Percentiles rank a stretch among this genome's conserved stretches.
Evolutionary conservation across 2,797 vertebrate genomes (phyloP).

Genomic region (Rhyacichthys aspro): DNA sequence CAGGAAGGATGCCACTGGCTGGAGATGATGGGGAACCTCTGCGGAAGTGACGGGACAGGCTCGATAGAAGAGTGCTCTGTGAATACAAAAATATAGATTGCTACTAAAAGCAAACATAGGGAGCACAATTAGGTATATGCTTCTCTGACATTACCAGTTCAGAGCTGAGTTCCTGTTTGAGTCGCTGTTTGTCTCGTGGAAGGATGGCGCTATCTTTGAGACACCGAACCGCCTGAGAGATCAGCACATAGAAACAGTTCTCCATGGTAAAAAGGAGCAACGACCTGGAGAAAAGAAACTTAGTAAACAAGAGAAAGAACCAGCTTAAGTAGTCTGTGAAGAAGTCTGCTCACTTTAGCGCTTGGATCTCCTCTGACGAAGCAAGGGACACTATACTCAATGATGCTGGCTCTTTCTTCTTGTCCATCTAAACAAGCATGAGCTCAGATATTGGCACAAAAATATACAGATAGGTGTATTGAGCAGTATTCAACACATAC

Average conservation of each 20-base stretch:
- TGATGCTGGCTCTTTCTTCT: conserved; percentile 92
- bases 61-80: conserved; percentile 95
- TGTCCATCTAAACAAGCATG: conserved; percentile 85
- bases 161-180: conserved; percentile 98
- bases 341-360: conserved; percentile 85
- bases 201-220: conserved; percentile 88
- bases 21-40: conserved; percentile 92
- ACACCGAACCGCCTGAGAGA: conserved; percentile 94
- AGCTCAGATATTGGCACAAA: not conserved
- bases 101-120: not conserved
- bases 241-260: conserved; percentile 97
- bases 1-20: conserved; percentile 85
- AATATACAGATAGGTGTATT: not conserved
- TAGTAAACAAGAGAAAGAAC: not conserved
- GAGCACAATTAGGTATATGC: not conserved
- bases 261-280: conserved; percentile 98
- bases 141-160: conserved; percentile 84
- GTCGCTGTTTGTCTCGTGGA: conserved; percentile 93
- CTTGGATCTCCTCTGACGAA: conserved; percentile 88
- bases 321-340: not conserved
- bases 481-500: conserved; percentile 56
- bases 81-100: not conserved
- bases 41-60: conserved; percentile 92
- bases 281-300: conserved; percentile 78
- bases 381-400: conserved; percentile 83